A percentile compares a stretch with the other conserved stretches of the same genome.
phyloP scores from a whole-genome alignment of 2,113 vertebrate genomes.

The Protobothrops mucrosquamatus region DNA sequence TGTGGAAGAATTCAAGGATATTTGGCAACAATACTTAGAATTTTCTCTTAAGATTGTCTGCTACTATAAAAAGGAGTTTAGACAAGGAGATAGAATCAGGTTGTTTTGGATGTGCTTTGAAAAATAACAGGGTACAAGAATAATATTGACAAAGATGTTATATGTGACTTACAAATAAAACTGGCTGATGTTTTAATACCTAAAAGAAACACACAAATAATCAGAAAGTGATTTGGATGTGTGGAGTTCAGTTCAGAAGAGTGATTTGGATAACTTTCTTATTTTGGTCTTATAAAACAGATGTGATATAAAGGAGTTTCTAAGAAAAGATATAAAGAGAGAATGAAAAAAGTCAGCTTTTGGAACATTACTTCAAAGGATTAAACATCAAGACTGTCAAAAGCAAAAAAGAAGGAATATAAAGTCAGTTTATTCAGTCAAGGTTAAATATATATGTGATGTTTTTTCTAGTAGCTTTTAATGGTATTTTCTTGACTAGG shows the following conservation, averaged over 20 bases:
- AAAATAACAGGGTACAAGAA: not conserved
- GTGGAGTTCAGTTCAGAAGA: not conserved
- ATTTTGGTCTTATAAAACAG: not conserved
- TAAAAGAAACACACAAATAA: not conserved
- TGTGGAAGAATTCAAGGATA: not conserved
- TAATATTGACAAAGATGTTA: not conserved
- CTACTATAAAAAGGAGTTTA: not conserved
- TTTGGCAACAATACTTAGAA: not conserved
- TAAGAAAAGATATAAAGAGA: not conserved
- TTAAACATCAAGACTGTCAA: not conserved
- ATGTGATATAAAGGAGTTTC: not conserved
- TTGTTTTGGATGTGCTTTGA: not conserved
- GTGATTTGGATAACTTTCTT: not conserved
- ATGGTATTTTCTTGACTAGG: not conserved
- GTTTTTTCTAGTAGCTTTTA: not conserved
- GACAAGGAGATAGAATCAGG: not conserved
- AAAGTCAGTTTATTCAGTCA: not conserved
- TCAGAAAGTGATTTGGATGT: not conserved
- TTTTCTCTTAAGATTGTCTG: not conserved
- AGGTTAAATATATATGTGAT: not conserved
- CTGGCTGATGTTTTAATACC: not conserved
- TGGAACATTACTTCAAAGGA: not conserved
- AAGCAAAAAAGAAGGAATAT: not conserved
- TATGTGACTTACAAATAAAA: not conserved
- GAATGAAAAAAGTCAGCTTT: not conserved